Conservation (phyloP, 1,140 invertebrate species). For the Drosophila ananassae region DNA sequence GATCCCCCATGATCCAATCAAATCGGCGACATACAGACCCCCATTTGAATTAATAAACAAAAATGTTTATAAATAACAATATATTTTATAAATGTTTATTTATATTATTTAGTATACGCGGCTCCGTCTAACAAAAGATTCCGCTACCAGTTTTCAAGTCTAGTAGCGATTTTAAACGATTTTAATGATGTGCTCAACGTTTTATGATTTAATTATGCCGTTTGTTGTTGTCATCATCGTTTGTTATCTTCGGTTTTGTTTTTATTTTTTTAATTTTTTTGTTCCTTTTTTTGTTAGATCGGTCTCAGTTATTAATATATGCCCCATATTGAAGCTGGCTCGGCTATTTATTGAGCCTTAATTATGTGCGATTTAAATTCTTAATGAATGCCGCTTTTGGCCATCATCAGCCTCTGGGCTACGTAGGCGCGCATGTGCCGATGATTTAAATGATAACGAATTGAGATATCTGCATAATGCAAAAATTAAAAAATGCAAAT, state of each 20-base stretch:
- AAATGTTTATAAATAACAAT: conserved; percentile 73
- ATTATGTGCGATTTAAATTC: conserved; percentile 81
- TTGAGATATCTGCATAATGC: conserved; percentile 65
- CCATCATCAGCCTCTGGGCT: conserved; percentile 19
- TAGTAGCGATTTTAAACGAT: conserved; percentile 76
- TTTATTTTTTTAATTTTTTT: conserved; percentile 30
- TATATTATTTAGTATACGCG: conserved; percentile 39
- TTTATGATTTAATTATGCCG: conserved; percentile 81
- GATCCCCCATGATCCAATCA: conserved; percentile 70
- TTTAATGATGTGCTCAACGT: conserved; percentile 80
- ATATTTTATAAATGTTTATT: conserved; percentile 58
- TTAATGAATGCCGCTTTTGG: conserved; percentile 75
- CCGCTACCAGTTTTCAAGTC: conserved; percentile 61
- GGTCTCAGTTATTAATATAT: conserved; percentile 52
- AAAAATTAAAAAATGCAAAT: conserved; percentile 1
- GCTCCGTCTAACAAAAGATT: conserved; percentile 26
- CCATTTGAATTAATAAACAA: conserved; percentile 81
- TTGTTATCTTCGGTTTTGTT: conserved; percentile 32
- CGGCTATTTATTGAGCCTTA: conserved; percentile 75
- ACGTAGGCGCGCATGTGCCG: conserved; percentile 60
- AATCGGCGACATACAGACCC: conserved; percentile 63
- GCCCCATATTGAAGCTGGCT: conserved; percentile 72
- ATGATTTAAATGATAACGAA: conserved; percentile 79
- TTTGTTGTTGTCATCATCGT: conserved; percentile 59
- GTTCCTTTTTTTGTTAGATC: conserved; percentile 18